Base-by-base conservation (phyloP, 2,797 vertebrate genomes). In the Enteromius trimaculatus region DNA sequence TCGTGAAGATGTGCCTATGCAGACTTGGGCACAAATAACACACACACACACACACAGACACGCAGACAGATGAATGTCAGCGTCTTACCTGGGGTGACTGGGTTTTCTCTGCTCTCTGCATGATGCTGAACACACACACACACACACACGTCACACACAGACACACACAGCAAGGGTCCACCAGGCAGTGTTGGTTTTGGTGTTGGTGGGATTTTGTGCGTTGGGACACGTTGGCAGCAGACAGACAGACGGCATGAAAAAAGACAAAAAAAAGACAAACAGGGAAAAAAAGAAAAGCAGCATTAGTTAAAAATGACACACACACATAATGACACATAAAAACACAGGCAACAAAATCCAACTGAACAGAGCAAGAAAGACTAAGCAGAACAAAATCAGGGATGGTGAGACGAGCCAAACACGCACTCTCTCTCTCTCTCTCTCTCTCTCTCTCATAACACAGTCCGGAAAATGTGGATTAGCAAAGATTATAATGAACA, bases 71-170 rank as follows among this genome's bases (percentile, higher is more conserved):
- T 78, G 68, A 92, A 94, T 89, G 86, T 87, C 53, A 91, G 85
- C 91, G 87, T 95, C 97, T 98, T 98, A 99, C 97, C 96, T 94
- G 96, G 93, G 86, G 92, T 90, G 93, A 93, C 93, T 90, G 95
- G 95, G 88, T 93, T 93, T 91, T 98, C 97, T 96, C 93, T 97
- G 94, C 93, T 94, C 93, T 98, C 98, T 94, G 95, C 95, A 93
- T 96, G 95, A 88, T 94, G 95, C 97, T 98, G 89, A 65, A 74
- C 37, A 83, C 31, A 66, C 7, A 69, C 34, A 82, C 19, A 65
- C 74, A 53, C n/a, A 85, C 4, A 70, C 70, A 81, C 47, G 8
- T 14, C 42, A 81, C 26, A 74, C 0, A 82, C 55, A 78, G 0
- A 69, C 62, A 82, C 51, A 86, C 77, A 86, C 49, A 81, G 29